Percentiles rank a stretch among this genome's conserved stretches.
Evolutionary conservation across 2,888 invertebrate species (phyloP).

Genomic region (Acrobasis suavella): DNA sequence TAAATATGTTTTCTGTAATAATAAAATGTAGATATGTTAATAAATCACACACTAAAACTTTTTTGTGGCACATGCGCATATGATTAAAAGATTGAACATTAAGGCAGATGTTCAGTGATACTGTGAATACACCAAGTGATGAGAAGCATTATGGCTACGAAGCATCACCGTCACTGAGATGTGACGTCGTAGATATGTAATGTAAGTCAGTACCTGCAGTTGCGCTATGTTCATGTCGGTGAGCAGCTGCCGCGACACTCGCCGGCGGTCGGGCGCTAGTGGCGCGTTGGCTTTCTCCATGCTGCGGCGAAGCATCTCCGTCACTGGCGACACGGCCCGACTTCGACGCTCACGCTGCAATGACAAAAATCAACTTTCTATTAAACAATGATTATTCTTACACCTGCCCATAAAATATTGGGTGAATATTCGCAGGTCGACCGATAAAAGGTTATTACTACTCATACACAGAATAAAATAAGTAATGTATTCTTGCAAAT

Average conservation of each 20-base stretch:
- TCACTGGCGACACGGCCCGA: constrained; percentile 90
- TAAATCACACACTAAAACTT: too few relatives aligned
- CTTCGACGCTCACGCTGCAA: constrained; percentile 81
- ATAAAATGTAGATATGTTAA: too few relatives aligned
- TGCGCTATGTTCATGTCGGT: constrained; percentile 97
- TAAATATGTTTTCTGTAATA: too few relatives aligned
- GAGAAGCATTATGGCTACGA: too few relatives aligned
- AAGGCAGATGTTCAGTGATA: too few relatives aligned
- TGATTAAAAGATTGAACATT: neutral
- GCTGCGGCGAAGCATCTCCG: constrained; percentile 91
- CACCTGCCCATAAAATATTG: too few relatives aligned
- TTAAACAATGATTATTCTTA: neutral
- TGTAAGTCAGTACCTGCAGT: constrained; percentile 72
- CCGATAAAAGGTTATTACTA: too few relatives aligned
- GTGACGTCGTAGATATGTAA: neutral
- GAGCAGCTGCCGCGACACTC: constrained; percentile 91
- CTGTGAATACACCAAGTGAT: too few relatives aligned
- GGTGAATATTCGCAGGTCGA: too few relatives aligned
- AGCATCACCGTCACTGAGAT: too few relatives aligned
- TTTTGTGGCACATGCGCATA: neutral
- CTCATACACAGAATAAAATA: neutral
- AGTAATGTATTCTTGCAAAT: constrained; percentile 24
- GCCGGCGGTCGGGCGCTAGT: constrained; percentile 90
- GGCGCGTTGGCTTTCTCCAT: constrained; percentile 92
- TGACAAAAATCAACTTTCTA: constrained; percentile 4